These are phyloP conservation scores for Andrena marginata DNA, from an alignment of 2,888 invertebrate genomes.

Conservation along the genomic window DNA sequence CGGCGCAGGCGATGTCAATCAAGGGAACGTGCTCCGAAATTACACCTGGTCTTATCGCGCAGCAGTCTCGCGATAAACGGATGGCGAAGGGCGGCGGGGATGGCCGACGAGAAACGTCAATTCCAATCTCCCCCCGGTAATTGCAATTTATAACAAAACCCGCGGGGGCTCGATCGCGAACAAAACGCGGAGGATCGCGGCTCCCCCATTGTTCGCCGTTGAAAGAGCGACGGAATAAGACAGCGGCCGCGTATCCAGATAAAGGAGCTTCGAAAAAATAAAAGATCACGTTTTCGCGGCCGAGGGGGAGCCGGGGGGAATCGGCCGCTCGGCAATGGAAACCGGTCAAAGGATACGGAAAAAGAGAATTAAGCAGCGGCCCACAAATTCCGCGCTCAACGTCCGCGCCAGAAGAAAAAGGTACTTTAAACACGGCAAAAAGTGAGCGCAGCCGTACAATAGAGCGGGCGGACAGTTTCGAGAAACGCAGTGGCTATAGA, in stretches of 20 bases:
- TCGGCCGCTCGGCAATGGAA: conserved; percentile 5
- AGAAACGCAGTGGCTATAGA: background rate
- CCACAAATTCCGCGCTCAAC: conserved; percentile 59
- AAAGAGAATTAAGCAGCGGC: conserved; percentile 66
- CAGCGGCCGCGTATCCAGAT: conserved; percentile 46
- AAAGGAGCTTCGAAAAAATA: conserved; percentile 42
- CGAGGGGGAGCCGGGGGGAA: background rate
- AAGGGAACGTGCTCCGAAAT: background rate
- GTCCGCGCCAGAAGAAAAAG: conserved; percentile 45
- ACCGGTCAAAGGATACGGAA: conserved; percentile 55
- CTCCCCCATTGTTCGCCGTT: conserved; percentile 32
- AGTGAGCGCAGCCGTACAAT: conserved; percentile 43
- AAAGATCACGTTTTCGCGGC: conserved; percentile 48
- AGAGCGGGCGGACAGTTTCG: background rate
- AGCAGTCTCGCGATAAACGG: background rate
- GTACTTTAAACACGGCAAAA: conserved; percentile 52
- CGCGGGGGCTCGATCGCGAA: conserved; percentile 30
- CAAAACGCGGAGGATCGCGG: conserved; percentile 38
- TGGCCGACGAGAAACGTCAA: background rate
- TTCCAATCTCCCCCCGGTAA: conserved; percentile 32
- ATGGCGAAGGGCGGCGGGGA: background rate
- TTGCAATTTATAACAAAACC: conserved; percentile 48
- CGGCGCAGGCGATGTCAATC: background rate
- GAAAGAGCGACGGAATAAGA: conserved; percentile 29
- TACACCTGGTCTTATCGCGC: background rate